Base-by-base conservation (phyloP, 2,888 invertebrate genomes). In the Cerceris rybyensis region DNA sequence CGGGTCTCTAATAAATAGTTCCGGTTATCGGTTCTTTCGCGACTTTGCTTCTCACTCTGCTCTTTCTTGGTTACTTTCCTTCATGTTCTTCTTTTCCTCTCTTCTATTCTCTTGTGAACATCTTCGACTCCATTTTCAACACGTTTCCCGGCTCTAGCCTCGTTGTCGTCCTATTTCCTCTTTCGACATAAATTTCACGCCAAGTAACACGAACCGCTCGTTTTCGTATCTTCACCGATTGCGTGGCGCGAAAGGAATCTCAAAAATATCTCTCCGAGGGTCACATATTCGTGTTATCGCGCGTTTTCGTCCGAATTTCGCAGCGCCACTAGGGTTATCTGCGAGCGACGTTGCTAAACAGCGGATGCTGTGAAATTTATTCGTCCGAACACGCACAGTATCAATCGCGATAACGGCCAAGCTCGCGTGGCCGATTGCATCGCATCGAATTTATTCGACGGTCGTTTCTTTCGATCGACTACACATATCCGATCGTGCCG, bases 1-100 rank as follows among this genome's bases (percentile, higher is more conserved):
- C 67, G 81, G 86, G 86, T 82, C 80, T 81, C 85, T 86, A 87
- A 88, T 88, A 88, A 89, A 89, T 86, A 88, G 86, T 88, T 89
- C 86, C 87, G 88, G 82, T 87, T 87, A 88, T 88, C 88, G 84
- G 81, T 75, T 70, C 85, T 79, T 83, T 87, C 82, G 87, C 81
- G 85, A 82, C 80, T 82, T 50, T 43, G 52, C 52, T 58, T 69
- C 60, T 50, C 39, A n/a, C 49, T 54, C 17, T 63, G 16, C 1
- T n/a, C 59, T 14, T 58, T 57, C 50, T 39, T 13, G 14, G 55
- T 63, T 49, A 43, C 41, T 11, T 17, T 17, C 49, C 50, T 49
- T 8, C 43, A 17, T 14, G 42, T 52, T 13, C 7, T 1, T 14
- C 52, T 52, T 8, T 14, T 52, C 7, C 7, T n/a, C 17, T 28